Conservation (phyloP, 2,113 vertebrate species). For the Strix uralensis region DNA sequence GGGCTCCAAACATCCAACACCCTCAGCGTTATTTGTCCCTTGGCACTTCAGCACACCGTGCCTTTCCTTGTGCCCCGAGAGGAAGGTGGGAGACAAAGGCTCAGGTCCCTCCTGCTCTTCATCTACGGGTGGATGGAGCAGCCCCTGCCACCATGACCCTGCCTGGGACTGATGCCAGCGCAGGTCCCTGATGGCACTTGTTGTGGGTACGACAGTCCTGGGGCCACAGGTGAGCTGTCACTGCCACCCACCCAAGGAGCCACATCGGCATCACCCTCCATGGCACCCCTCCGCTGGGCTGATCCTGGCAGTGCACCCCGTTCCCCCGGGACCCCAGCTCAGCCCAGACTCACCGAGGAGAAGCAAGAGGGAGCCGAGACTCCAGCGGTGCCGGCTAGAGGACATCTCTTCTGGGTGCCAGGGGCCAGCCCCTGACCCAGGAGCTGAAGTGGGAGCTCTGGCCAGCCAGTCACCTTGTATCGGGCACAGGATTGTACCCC, state of each 20-base stretch:
- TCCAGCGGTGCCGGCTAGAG: rapidly evolving
- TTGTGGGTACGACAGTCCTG: rapidly evolving
- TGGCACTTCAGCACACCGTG: rapidly evolving
- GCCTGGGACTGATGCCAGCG: rapidly evolving
- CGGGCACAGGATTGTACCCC: rapidly evolving
- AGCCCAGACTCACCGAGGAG: neutral
- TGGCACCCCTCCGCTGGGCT: rapidly evolving
- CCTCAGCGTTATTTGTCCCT: neutral
- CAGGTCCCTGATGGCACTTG: rapidly evolving
- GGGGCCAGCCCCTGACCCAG: neutral
- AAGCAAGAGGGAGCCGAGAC: neutral
- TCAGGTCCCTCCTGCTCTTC: neutral
- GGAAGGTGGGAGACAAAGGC: neutral
- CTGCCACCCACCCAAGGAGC: neutral
- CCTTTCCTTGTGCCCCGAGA: rapidly evolving
- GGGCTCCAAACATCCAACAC: no score
- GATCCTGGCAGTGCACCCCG: rapidly evolving
- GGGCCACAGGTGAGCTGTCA: no score
- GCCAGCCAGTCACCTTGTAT: neutral
- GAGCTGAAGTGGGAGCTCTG: rapidly evolving
- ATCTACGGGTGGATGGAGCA: neutral
- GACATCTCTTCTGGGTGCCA: neutral
- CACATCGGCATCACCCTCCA: rapidly evolving
- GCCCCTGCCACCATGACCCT: no score
- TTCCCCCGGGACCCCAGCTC: neutral